Evolutionary conservation across 1,140 invertebrate genomes (phyloP).

Genomic region (Physella acuta): DNA sequence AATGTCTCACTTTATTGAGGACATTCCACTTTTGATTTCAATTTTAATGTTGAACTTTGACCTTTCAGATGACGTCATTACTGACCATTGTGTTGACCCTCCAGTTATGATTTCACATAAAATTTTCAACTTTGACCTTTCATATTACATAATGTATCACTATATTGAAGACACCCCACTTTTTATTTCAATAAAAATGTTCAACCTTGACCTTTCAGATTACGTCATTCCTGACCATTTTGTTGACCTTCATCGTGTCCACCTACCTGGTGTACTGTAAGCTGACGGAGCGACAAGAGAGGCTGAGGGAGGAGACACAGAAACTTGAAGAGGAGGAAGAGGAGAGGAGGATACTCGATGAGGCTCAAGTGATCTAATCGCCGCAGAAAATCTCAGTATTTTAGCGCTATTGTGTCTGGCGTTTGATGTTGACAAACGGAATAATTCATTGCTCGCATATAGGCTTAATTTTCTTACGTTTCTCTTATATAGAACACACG

Average conservation of each 20-base stretch:
- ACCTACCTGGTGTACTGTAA: not conserved
- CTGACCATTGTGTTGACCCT: too few relatives aligned
- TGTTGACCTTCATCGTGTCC: not conserved
- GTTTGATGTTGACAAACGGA: too few relatives aligned
- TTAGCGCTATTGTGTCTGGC: too few relatives aligned
- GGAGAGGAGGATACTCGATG: not conserved
- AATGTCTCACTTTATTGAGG: too few relatives aligned
- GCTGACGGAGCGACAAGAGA: not conserved
- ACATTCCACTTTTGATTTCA: not conserved
- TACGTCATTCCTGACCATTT: not conserved
- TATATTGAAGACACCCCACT: not conserved
- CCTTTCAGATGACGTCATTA: not conserved
- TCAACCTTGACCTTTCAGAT: constrained; percentile 3
- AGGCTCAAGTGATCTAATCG: not conserved
- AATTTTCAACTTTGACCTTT: too few relatives aligned
- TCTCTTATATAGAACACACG: too few relatives aligned
- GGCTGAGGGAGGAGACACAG: not conserved
- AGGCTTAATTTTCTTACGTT: too few relatives aligned
- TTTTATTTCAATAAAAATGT: not conserved
- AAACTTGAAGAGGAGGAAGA: not conserved
- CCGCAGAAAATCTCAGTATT: too few relatives aligned
- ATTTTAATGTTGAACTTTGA: not conserved
- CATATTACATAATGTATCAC: not conserved
- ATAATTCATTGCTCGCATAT: too few relatives aligned
- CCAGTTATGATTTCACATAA: too few relatives aligned